Percentiles rank a stretch among this genome's conserved stretches.
Conservation (phyloP, 2,888 invertebrate genomes). For the Dicyrtoma fusca region DNA sequence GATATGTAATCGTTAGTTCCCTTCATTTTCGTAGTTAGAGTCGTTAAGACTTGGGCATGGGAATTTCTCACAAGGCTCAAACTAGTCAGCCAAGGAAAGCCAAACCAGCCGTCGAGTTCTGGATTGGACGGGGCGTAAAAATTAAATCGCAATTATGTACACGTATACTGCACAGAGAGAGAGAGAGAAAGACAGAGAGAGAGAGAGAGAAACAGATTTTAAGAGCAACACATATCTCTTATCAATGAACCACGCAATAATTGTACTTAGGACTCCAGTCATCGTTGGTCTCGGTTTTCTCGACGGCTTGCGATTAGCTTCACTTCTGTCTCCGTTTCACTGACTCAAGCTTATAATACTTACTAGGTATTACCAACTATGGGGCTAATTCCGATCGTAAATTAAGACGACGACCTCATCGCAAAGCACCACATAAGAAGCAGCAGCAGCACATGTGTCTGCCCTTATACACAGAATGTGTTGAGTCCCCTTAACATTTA, state of each 20-base stretch:
- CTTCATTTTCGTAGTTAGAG: not conserved
- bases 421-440: not conserved
- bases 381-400: conserved; percentile 9
- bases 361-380: no score
- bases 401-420: conserved; percentile 11
- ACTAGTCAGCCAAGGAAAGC: not conserved
- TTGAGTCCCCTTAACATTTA: conserved; percentile 1
- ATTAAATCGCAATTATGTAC: conserved; percentile 19
- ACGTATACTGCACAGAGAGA: not conserved
- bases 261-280: conserved; percentile 12
- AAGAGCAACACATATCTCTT: conserved; percentile 17
- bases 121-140: conserved; percentile 23
- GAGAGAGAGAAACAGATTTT: conserved; percentile 9
- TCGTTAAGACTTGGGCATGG: not conserved
- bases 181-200: conserved; percentile 1
- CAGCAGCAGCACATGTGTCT: not conserved
- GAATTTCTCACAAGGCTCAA: not conserved
- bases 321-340: not conserved
- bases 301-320: not conserved
- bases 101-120: conserved; percentile 15
- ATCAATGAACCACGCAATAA: conserved; percentile 18
- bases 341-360: no score
- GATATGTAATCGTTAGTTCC: not conserved
- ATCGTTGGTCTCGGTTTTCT: conserved; percentile 7
- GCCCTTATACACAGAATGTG: not conserved